Base-by-base conservation (phyloP, 2,888 invertebrate genomes). In the Hedychridium roseum region DNA sequence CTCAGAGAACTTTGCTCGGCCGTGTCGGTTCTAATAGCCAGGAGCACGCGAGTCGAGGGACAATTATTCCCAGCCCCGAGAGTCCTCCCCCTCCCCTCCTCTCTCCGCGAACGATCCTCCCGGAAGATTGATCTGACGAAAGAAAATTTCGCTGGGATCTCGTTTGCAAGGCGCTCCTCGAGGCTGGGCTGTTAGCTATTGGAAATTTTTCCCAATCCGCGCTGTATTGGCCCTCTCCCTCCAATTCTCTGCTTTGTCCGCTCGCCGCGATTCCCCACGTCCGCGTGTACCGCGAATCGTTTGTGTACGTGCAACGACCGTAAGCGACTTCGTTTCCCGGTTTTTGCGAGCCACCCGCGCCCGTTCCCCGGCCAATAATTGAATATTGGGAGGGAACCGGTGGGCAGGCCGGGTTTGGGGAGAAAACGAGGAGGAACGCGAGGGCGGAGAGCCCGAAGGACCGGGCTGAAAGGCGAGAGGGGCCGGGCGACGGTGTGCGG, bases 401-500 rank as follows among this genome's bases (percentile, higher is more conserved):
- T 16, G 43, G 27, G 17, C 41, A 15, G 40, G 41, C 34, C n/a
- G 50, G 44, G 49, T 47, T n/a, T 49, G 48, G 47, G 53, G 39
- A 42, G 48, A 50, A 46, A 42, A 35, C 47, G 41, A 42, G 44
- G 49, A 42, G 41, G 48, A 36, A 50, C 41, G 45, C 39, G 32
- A 37, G 43, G 32, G 49, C 36, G 45, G 51, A n/a, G 40, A 43
- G 46, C 35, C 50, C 45, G 50, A 50, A 43, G 54, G 52, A 56
- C 38, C 44, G 50, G 50, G 37, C n/a, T n/a, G n/a, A n/a, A 34
- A 26, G 40, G 41, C 46, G 34, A 32, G 28, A 39, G 41, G 20
- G 40, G 49, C 42, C 40, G 50, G 55, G 54, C 14, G 56, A 50
- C 40, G 37, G 82, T 83, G 37, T 81, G 82, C 50, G 82, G 83